Percentiles rank a stretch among this genome's conserved stretches.
Evolutionary conservation across 2,888 invertebrate species (phyloP).

Genomic region (Protonemura montana): DNA sequence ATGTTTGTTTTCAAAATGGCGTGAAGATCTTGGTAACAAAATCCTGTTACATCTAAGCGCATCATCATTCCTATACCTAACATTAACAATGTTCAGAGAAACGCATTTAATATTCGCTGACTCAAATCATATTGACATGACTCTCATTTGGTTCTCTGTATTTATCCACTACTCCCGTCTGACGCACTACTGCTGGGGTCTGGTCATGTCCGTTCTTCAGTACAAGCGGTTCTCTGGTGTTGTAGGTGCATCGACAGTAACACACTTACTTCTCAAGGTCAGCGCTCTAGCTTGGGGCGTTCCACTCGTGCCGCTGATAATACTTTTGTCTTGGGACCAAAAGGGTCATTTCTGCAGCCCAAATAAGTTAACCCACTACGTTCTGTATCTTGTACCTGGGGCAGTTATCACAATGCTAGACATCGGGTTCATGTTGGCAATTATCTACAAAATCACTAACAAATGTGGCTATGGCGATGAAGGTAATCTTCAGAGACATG

Average conservation of each 20-base stretch:
- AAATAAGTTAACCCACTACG: background rate
- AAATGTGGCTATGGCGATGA: background rate
- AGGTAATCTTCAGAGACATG: background rate
- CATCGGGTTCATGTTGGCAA: background rate
- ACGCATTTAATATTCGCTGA: background rate
- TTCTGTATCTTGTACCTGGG: background rate
- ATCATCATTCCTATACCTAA: background rate
- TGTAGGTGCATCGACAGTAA: background rate
- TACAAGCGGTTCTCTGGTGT: background rate
- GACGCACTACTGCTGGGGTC: background rate
- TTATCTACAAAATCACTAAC: background rate
- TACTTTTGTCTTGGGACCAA: background rate
- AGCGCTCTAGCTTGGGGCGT: background rate
- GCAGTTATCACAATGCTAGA: background rate
- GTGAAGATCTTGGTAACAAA: background rate
- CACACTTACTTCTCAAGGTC: background rate
- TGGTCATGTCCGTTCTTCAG: slow-evolving; percentile 15
- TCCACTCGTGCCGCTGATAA: background rate
- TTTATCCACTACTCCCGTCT: background rate
- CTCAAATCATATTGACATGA: background rate
- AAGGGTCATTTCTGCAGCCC: background rate
- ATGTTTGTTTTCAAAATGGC: background rate
- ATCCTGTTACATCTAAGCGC: background rate
- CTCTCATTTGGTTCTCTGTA: background rate
- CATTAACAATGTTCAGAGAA: background rate